Percentiles rank a stretch among this genome's conserved stretches.
Evolutionary conservation across 2,888 invertebrate genomes (phyloP).

Genomic region (Eurois occulta): DNA sequence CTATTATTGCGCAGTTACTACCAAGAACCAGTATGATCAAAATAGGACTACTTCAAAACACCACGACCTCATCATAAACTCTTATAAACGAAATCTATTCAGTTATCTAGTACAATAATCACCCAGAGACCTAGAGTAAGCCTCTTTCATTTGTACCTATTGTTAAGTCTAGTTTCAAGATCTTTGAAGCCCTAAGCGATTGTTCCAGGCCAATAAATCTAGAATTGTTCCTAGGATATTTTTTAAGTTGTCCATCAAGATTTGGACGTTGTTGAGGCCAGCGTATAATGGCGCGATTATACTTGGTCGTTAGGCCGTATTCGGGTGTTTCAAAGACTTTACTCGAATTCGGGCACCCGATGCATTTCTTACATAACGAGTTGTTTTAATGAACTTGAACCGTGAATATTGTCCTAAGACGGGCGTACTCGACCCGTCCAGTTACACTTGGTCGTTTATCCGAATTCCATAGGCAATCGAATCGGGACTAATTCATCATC

Average conservation of each 20-base stretch:
- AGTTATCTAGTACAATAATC: slow-evolving; percentile 19
- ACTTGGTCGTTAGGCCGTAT: background rate
- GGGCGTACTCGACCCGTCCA: background rate
- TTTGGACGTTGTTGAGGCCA: background rate
- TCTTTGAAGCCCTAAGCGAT: slow-evolving; percentile 13
- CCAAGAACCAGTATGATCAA: background rate
- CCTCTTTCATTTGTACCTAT: slow-evolving; percentile 11
- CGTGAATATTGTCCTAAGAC: background rate
- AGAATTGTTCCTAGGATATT: background rate
- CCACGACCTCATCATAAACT: background rate
- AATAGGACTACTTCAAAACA: background rate
- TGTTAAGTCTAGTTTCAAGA: slow-evolving; percentile 21
- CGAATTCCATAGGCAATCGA: background rate
- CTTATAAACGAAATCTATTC: slow-evolving; percentile 13
- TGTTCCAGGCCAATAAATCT: slow-evolving; percentile 29
- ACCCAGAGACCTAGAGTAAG: background rate
- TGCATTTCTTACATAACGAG: background rate
- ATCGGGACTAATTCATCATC: background rate
- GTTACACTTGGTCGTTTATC: background rate
- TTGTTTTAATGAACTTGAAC: background rate
- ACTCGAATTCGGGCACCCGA: background rate
- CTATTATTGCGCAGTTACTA: background rate
- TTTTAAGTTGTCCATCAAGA: background rate
- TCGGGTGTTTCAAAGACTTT: background rate
- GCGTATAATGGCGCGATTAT: background rate